These are phyloP conservation scores for Eupeodes latifasciatus DNA, from an alignment of 2,888 invertebrate genomes.

Conservation along the genomic window DNA sequence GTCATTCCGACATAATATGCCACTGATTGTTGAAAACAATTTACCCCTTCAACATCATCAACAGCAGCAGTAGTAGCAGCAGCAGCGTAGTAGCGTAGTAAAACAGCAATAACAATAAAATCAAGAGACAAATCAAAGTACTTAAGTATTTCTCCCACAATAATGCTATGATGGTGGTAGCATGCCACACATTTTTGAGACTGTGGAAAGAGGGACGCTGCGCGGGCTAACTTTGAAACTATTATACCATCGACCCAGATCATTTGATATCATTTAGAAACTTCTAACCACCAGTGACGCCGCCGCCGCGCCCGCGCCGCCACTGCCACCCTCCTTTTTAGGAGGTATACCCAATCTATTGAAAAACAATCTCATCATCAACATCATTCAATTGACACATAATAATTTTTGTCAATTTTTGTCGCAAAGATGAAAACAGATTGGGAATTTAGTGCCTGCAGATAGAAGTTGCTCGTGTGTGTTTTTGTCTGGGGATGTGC, in stretches of 20 bases:
- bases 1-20: slow-evolving; percentile 44
- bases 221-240: slow-evolving; percentile 31
- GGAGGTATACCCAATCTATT: slow-evolving; percentile 9
- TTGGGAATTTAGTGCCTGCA: slow-evolving; percentile 35
- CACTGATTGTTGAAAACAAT: slow-evolving; percentile 45
- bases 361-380: slow-evolving; percentile 62
- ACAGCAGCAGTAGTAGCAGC: background rate
- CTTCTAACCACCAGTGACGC: background rate
- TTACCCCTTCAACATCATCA: slow-evolving; percentile 54
- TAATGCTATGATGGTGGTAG: slow-evolving; percentile 2
- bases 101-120: slow-evolving; percentile 1
- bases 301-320: background rate
- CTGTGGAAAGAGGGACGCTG: background rate
- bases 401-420: slow-evolving; percentile 73
- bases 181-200: slow-evolving; percentile 3
- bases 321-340: slow-evolving; percentile 4
- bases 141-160: slow-evolving; percentile 51
- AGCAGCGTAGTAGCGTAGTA: too few relatives aligned
- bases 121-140: slow-evolving; percentile 48
- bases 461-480: too few relatives aligned
- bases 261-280: slow-evolving; percentile 57
- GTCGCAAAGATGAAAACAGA: slow-evolving; percentile 44
- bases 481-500: background rate
- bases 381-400: slow-evolving; percentile 72
- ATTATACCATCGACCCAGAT: slow-evolving; percentile 46